A percentile compares a stretch with the other conserved stretches of the same genome.
Evolutionary conservation across 2,797 vertebrate species (phyloP).

Genomic region (Taeniopygia guttata): DNA sequence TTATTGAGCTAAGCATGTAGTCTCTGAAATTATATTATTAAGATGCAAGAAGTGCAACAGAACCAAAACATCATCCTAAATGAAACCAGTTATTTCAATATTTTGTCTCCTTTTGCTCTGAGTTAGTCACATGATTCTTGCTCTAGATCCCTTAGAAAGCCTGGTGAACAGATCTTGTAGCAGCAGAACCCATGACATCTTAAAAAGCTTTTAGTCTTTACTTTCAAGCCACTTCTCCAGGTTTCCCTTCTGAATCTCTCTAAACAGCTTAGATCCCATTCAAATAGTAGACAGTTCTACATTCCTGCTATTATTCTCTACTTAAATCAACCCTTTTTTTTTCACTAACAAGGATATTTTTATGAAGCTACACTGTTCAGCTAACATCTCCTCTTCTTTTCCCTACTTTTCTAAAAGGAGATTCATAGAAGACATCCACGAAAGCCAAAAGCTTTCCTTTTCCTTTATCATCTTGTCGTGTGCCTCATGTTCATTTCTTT

Average conservation of each 20-base stretch:
- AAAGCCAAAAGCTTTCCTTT: not conserved
- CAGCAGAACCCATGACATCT: not conserved
- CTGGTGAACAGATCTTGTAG: not conserved
- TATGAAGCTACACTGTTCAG: not conserved
- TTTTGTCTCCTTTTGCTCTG: not conserved
- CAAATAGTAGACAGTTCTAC: not conserved
- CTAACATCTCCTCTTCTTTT: not conserved
- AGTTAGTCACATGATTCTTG: not conserved
- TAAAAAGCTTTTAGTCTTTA: not conserved
- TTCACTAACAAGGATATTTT: not conserved
- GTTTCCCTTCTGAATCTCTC: not conserved
- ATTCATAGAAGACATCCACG: not conserved
- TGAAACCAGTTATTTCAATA: not conserved
- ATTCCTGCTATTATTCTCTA: not conserved
- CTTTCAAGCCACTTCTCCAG: not conserved
- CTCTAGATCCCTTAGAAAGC: not conserved
- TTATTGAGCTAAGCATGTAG: not conserved
- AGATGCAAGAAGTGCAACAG: not conserved
- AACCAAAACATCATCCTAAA: not conserved
- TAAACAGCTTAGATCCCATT: not conserved
- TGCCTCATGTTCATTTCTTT: not conserved
- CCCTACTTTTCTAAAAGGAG: not conserved
- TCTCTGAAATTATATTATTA: not conserved
- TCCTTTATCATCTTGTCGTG: not conserved
- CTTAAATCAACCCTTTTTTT: not conserved